Percentiles rank a stretch among this genome's conserved stretches.
These are phyloP conservation scores for Elachura formosa DNA, from an alignment of 2,113 vertebrate genomes.

Conservation along the genomic window DNA sequence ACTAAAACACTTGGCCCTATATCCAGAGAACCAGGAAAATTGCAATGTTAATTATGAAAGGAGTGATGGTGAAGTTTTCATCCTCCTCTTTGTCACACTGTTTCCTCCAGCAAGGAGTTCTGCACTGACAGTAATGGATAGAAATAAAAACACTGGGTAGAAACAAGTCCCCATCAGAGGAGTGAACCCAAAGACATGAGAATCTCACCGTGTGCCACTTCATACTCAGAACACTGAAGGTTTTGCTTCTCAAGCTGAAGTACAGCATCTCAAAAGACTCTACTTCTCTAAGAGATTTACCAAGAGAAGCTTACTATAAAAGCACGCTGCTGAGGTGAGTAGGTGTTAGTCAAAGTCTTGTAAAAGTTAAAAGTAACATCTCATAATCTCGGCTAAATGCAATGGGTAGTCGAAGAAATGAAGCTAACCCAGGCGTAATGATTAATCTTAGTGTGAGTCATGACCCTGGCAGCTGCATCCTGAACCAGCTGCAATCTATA, in stretches of 20 bases:
- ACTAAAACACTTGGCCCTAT: neutral
- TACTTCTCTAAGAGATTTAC: constrained; percentile 51
- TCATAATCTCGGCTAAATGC: constrained; percentile 73
- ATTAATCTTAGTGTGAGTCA: constrained; percentile 74
- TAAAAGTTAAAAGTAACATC: constrained; percentile 77
- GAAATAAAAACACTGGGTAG: neutral
- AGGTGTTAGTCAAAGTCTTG: constrained; percentile 63
- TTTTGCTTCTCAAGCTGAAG: constrained; percentile 5
- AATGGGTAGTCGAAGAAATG: constrained; percentile 71
- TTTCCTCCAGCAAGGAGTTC: constrained; percentile 4
- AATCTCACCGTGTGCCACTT: neutral
- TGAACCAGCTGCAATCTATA: constrained; percentile 74
- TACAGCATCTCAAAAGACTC: constrained; percentile 8
- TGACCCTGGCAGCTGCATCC: constrained; percentile 72
- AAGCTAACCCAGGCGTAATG: constrained; percentile 72
- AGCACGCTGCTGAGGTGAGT: constrained; percentile 56
- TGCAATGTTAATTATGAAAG: neutral
- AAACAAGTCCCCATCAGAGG: neutral
- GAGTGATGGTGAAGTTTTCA: neutral
- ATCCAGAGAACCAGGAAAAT: neutral
- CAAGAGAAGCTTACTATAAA: constrained; percentile 33
- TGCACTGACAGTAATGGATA: neutral
- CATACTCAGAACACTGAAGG: neutral
- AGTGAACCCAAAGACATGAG: neutral
- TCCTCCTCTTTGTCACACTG: neutral